Base-by-base conservation (phyloP, 1,140 invertebrate species). In the Manduca sexta region DNA sequence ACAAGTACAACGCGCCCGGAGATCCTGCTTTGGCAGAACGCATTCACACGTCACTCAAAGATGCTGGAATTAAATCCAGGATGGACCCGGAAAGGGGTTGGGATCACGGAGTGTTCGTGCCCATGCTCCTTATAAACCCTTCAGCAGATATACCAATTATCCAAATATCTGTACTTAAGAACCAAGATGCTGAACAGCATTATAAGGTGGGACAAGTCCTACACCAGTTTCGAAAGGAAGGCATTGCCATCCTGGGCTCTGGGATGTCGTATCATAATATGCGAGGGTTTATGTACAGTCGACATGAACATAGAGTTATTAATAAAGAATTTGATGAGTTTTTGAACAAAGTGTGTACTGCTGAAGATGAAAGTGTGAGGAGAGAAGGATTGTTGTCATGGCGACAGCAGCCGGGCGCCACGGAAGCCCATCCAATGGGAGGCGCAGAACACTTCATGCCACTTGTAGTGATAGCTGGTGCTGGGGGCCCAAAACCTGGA, bases 181-280 rank as follows among this genome's bases (percentile, higher is more conserved):
- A 70, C 46, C 80, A 85, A 49, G 69, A 82, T 50, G 47, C 80
- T 0, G 69, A 69, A 48, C 42, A 79, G 4, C 82, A 85, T 60
- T 85, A 81, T 37, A 69, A 73, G 29, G 15, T 85, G 1, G 82
- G 82, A 1, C 45, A 83, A 62, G 69, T 40, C 0, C 56, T 86
- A 16, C 45, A 76, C 12, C 48, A 78, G 16, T 82, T 81, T 29
- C 49, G 82, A 6, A 81, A 83, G 53, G 80, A 84, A 42, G 82
- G 82, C 5, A 49, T 86, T 21, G 82, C 77, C 0, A 58, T 86
- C 5, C 43, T 86, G 2, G 82, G 80, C 0, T 86, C 82, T 0
- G 82, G 82, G 8, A 85, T 85, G 82, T 83, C 80, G 0, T 85
- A 81, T 35, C 82, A 85, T 14, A 84, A 86, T 31, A 84, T 86